Conservation (phyloP, 2,797 vertebrate species). For the Dipus sagitta region DNA sequence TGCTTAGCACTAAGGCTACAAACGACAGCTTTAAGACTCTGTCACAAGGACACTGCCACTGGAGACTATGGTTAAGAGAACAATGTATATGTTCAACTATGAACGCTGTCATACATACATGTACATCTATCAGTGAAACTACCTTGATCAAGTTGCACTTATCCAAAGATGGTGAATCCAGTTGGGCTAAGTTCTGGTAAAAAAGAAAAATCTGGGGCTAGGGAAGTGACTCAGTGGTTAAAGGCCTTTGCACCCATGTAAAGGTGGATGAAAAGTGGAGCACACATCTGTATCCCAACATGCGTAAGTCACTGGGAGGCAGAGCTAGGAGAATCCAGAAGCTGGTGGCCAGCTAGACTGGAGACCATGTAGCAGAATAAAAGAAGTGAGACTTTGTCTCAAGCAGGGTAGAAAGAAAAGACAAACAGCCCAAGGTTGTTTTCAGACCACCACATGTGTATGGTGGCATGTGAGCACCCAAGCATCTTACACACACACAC, state of each 20-base stretch:
- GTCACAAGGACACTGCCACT: not conserved
- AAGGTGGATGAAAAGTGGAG: too few species aligned
- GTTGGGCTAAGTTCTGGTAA: not conserved
- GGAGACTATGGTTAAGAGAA: not conserved
- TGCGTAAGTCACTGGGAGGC: too few species aligned
- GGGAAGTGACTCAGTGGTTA: too few species aligned
- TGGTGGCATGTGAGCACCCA: too few species aligned
- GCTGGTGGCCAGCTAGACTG: not conserved
- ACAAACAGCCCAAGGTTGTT: too few species aligned
- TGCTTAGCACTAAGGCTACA: slow-evolving; percentile 20
- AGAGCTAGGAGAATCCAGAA: too few species aligned
- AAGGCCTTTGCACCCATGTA: too few species aligned
- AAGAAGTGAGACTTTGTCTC: not conserved
- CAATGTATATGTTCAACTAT: slow-evolving; percentile 30
- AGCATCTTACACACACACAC: too few species aligned
- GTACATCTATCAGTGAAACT: not conserved
- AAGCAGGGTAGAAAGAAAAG: not conserved
- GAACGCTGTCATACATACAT: not conserved
- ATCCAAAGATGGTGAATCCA: not conserved
- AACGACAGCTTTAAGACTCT: slow-evolving; percentile 3
- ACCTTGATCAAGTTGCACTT: slow-evolving; percentile 38
- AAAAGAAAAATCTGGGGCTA: not conserved
- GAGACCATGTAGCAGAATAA: not conserved
- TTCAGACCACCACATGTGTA: too few species aligned
- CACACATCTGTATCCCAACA: too few species aligned